Percentiles rank a stretch among this genome's conserved stretches.
phyloP scores from a whole-genome alignment of 2,797 vertebrate species.

The Apodemus agrarius region DNA sequence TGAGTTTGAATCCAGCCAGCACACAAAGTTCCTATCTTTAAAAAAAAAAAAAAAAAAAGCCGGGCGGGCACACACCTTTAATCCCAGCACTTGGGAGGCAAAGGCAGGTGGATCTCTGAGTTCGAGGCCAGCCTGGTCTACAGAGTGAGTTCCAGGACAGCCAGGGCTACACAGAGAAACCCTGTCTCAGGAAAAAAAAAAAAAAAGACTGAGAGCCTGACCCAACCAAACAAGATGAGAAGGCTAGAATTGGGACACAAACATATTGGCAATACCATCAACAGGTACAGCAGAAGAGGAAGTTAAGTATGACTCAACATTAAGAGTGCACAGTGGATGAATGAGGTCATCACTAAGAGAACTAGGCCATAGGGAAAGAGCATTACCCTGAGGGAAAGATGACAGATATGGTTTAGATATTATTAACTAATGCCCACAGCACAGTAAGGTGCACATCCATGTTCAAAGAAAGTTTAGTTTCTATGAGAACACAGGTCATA shows the following conservation, averaged over 20 bases:
- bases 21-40: not conserved
- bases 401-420: not conserved
- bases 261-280: not conserved
- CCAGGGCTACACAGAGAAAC: too few relatives aligned
- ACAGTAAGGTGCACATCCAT: not conserved
- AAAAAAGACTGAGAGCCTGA: not conserved
- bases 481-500: not conserved
- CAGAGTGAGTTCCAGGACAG: too few relatives aligned
- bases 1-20: not conserved
- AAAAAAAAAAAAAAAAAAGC: not conserved
- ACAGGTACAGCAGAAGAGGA: slow-evolving; percentile 21
- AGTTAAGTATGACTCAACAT: slow-evolving; percentile 53
- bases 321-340: not conserved
- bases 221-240: not conserved
- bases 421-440: not conserved
- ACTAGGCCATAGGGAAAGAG: not conserved
- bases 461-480: not conserved
- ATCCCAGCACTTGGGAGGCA: too few relatives aligned
- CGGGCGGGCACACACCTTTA: too few relatives aligned
- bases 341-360: slow-evolving; percentile 48
- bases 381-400: not conserved
- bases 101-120: too few relatives aligned
- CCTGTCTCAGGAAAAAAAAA: too few relatives aligned
- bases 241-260: not conserved
- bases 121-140: too few relatives aligned